phyloP scores from a whole-genome alignment of 2,113 vertebrate genomes.

The Eudyptes chrysolophus region DNA sequence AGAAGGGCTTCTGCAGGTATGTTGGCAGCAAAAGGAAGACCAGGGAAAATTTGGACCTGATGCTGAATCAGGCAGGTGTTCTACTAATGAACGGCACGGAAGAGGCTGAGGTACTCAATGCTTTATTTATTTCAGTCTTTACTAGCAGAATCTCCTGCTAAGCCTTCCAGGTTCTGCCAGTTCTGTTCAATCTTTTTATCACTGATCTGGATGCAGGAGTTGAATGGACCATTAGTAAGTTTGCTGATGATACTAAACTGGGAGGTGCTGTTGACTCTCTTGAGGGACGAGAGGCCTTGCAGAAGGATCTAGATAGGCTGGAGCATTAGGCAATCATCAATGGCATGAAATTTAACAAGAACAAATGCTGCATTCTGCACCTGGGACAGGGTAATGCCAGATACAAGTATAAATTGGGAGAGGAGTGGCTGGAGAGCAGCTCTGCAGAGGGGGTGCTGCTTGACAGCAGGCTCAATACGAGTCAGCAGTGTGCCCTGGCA shows the following conservation, averaged over 20 bases:
- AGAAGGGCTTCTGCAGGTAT: neutral
- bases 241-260: neutral
- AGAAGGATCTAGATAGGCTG: neutral
- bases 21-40: neutral
- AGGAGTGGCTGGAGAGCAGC: neutral
- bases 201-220: neutral
- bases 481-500: neutral
- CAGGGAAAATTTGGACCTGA: neutral
- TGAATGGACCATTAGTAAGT: neutral
- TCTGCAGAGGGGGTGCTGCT: neutral
- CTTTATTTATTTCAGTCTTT: neutral
- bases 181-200: neutral
- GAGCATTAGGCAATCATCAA: neutral
- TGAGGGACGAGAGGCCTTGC: neutral
- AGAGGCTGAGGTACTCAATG: neutral
- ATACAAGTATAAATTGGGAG: neutral
- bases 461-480: fast-evolving
- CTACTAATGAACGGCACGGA: neutral
- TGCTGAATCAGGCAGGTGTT: neutral
- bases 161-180: neutral
- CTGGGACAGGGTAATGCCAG: neutral
- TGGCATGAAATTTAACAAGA: neutral
- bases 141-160: neutral
- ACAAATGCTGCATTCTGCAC: neutral
- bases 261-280: neutral